Evolutionary conservation across 2,797 vertebrate genomes (phyloP), one percentile per base, ranked within the genome.

Genomic region (Falco columbarius): DNA sequence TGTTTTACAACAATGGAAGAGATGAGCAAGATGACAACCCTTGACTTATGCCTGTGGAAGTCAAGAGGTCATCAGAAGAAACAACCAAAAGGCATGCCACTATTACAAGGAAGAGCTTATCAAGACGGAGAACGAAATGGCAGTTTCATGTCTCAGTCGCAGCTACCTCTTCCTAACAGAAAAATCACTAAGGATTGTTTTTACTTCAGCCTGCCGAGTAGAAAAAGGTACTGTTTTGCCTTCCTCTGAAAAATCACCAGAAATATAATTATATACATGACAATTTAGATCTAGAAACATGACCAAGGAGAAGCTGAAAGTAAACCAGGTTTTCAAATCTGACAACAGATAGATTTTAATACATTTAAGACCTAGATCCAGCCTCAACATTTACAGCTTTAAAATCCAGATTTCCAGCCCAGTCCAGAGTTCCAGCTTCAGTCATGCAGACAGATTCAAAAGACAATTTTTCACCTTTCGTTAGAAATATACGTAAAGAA

Each of bases 11-110:
- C 2, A 30, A 9, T 38, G 77, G 27, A 32, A 30, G 27, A n/a
- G 19, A 29, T 32, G 11, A 68, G 17, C 2, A 55, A 62, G 30
- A 14, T 30, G 46, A 22, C 30, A 34, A 1, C 13, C 30, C 29
- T 17, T 79, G 71, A 15, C 20, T 52, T 4, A 1, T 3, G 12
- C 36, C 40, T 4, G 0, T 2, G 22, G 42, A 83, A 46, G 12
- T 22, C 15, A 63, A 46, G 30, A 80, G 59, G 18, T 75, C 34
- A 44, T 38, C 30, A 62, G 61, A 22, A 42, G 29, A 56, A 36
- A 4, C 12, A 30, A 42, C 52, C 3, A 5, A 44, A 73, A 71
- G 62, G 21, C 19, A 66, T 14, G 27, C 55, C 15, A 18, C 40
- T 62, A 3, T 20, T 67, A 23, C 23, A 13, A 62, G 29, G 27